phyloP scores from a whole-genome alignment of 2,797 vertebrate genomes.

The Hephaestus fuliginosus region DNA sequence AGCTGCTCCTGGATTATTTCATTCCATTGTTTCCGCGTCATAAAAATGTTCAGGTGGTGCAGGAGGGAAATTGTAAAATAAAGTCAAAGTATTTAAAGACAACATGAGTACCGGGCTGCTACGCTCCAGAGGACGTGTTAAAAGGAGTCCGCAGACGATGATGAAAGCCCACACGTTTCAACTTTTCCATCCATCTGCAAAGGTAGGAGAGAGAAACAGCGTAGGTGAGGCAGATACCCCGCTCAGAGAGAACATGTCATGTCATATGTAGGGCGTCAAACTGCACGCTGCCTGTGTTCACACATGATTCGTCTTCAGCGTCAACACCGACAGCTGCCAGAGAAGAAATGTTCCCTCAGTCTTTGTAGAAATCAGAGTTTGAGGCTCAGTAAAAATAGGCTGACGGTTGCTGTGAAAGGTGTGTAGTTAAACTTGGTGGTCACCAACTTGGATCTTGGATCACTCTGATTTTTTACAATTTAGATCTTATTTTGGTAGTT shows the following conservation, averaged over 20 bases:
- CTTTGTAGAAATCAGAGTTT: constrained; percentile 15
- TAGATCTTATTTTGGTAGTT: not conserved
- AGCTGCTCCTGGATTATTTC: not conserved
- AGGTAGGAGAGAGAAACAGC: not conserved
- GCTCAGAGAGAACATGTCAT: constrained; percentile 28
- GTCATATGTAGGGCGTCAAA: constrained; percentile 23
- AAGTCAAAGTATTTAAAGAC: constrained; percentile 47
- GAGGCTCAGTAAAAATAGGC: not conserved
- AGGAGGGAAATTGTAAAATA: constrained; percentile 1
- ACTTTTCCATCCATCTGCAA: not conserved
- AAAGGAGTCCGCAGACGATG: constrained; percentile 48
- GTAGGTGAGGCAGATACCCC: constrained; percentile 12
- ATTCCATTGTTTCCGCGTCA: not conserved
- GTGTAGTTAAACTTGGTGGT: not conserved
- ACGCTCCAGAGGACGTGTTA: constrained; percentile 28
- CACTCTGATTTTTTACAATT: not conserved
- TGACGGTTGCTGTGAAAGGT: not conserved
- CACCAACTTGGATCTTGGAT: no score
- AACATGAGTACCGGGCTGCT: constrained; percentile 50
- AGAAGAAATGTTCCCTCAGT: constrained; percentile 34
- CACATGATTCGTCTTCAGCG: constrained; percentile 15
- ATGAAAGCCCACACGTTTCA: constrained; percentile 6
- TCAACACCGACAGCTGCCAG: constrained; percentile 21
- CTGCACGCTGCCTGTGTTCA: constrained; percentile 9
- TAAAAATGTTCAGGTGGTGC: not conserved